A percentile compares a stretch with the other conserved stretches of the same genome.
phyloP scores from a whole-genome alignment of 2,888 invertebrate genomes.

The Coelogynopora nodosa region DNA sequence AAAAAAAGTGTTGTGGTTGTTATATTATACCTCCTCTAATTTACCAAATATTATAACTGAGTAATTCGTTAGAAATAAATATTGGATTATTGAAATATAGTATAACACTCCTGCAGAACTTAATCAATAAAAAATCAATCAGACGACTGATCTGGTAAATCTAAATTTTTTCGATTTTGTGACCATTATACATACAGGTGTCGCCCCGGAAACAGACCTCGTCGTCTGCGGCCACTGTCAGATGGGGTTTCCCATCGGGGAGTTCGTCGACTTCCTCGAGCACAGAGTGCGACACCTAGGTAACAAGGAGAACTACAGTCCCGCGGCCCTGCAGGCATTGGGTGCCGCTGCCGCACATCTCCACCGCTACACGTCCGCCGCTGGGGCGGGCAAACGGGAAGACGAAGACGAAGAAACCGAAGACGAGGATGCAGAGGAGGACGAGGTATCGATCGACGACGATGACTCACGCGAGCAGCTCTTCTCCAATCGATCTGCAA shows the following conservation, averaged over 20 bases:
- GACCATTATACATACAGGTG: conserved; percentile 14
- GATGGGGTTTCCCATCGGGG: background rate
- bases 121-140: no score
- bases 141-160: no score
- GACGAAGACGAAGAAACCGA: background rate
- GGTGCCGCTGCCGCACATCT: background rate
- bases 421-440: background rate
- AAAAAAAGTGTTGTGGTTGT: no score
- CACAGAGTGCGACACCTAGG: conserved; percentile 15
- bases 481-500: background rate
- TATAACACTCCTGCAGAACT: no score
- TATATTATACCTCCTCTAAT: no score
- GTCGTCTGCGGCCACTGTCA: conserved; percentile 30
- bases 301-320: conserved; percentile 31
- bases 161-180: no score
- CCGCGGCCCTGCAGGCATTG: background rate
- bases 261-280: conserved; percentile 26
- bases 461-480: background rate
- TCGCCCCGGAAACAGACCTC: background rate
- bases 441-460: background rate
- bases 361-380: background rate
- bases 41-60: no score
- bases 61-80: no score
- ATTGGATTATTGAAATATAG: background rate
- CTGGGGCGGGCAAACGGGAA: background rate